phyloP scores from a whole-genome alignment of 2,113 vertebrate genomes.

The Anolis sagrei region DNA sequence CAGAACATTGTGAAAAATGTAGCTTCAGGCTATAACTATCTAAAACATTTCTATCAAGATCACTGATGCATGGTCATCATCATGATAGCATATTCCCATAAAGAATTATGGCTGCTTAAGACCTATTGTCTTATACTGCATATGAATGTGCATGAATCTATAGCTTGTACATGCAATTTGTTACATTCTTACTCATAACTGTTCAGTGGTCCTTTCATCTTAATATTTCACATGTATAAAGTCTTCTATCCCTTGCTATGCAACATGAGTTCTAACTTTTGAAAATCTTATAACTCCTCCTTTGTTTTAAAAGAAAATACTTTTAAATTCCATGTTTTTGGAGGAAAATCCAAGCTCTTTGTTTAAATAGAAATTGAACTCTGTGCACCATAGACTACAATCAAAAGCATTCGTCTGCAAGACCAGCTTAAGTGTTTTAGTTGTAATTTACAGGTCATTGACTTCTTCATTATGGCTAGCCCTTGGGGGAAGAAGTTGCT shows the following conservation, averaged over 20 bases:
- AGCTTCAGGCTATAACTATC: background rate
- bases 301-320: background rate
- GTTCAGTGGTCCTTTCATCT: background rate
- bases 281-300: background rate
- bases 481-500: conserved; percentile 57
- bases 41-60: background rate
- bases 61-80: background rate
- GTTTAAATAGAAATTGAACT: conserved; percentile 62
- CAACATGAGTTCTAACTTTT: background rate
- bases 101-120: background rate
- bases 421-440: conserved; percentile 58
- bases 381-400: conserved; percentile 46
- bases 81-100: background rate
- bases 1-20: background rate
- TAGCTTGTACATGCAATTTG: background rate
- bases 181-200: background rate
- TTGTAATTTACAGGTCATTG: conserved; percentile 67
- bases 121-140: background rate
- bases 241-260: background rate
- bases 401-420: conserved; percentile 66
- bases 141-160: background rate
- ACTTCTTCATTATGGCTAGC: conserved; percentile 63
- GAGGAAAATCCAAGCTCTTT: conserved; percentile 10
- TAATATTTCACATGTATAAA: background rate
- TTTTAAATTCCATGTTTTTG: background rate